Percentiles rank a stretch among this genome's conserved stretches.
Conservation (phyloP, 1,140 invertebrate species). For the Diabrotica virgifera region DNA sequence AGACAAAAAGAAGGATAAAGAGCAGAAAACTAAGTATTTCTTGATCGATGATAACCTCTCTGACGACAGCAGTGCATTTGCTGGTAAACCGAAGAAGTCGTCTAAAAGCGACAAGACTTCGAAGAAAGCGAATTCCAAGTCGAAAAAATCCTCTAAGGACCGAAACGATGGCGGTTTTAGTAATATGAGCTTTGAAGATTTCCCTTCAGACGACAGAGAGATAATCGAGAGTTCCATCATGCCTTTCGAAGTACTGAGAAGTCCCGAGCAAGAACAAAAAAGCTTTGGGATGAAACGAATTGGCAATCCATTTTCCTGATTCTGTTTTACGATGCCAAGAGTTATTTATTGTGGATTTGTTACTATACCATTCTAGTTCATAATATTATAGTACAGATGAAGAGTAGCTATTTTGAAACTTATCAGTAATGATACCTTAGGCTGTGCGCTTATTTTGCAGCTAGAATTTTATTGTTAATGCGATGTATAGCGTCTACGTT, state of each 20-base stretch:
- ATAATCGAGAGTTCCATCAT: constrained; percentile 45
- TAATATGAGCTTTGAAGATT: constrained; percentile 79
- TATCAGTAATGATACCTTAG: not conserved
- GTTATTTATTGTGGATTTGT: not conserved
- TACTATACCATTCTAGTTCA: not conserved
- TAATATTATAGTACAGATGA: not conserved
- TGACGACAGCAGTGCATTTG: constrained; percentile 32
- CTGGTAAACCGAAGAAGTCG: constrained; percentile 33
- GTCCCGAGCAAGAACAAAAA: constrained; percentile 52
- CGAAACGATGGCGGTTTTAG: constrained; percentile 61
- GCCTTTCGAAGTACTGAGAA: constrained; percentile 65
- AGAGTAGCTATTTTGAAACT: not conserved
- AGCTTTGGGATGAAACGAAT: constrained; percentile 52
- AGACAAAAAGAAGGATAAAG: constrained; percentile 49
- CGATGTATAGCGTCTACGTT: no score
- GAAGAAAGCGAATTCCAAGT: constrained; percentile 34
- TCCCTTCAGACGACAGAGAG: constrained; percentile 64
- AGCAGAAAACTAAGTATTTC: constrained; percentile 55
- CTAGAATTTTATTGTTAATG: not conserved
- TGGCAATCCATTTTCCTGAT: constrained; percentile 65
- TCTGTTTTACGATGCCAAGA: not conserved
- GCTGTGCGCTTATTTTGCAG: not conserved
- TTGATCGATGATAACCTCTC: constrained; percentile 49
- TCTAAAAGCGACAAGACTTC: constrained; percentile 29
- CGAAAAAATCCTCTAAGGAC: constrained; percentile 41